These are phyloP conservation scores for Saimiri boliviensis DNA, from an alignment of 2,113 vertebrate species.

Conservation along the genomic window DNA sequence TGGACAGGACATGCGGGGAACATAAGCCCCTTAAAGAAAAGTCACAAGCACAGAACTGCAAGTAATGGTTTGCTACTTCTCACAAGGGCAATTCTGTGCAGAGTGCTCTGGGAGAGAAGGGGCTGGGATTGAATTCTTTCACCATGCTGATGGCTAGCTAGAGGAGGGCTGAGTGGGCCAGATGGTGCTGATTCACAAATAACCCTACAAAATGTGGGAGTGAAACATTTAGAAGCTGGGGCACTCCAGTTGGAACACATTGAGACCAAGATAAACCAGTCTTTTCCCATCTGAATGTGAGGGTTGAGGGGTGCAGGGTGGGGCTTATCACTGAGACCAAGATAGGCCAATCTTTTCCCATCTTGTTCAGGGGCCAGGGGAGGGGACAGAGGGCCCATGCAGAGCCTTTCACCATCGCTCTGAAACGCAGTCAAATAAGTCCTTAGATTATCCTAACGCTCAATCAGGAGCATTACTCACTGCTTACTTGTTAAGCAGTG, in stretches of 20 bases:
- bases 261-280: background rate
- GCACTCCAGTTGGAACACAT: background rate
- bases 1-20: background rate
- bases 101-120: background rate
- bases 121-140: background rate
- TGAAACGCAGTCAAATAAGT: background rate
- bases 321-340: background rate
- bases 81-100: background rate
- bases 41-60: background rate
- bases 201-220: background rate
- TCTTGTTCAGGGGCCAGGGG: no score
- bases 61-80: background rate
- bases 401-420: no score
- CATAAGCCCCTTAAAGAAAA: background rate
- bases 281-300: background rate
- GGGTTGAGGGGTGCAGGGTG: no score
- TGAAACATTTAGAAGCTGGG: background rate
- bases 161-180: background rate
- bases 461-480: background rate
- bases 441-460: background rate
- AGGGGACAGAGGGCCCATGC: background rate
- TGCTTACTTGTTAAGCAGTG: background rate
- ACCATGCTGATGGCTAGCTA: rapidly evolving
- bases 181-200: background rate
- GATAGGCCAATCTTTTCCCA: background rate